Conservation (phyloP, 2,888 invertebrate genomes). For the Synanthedon vespiformis region DNA sequence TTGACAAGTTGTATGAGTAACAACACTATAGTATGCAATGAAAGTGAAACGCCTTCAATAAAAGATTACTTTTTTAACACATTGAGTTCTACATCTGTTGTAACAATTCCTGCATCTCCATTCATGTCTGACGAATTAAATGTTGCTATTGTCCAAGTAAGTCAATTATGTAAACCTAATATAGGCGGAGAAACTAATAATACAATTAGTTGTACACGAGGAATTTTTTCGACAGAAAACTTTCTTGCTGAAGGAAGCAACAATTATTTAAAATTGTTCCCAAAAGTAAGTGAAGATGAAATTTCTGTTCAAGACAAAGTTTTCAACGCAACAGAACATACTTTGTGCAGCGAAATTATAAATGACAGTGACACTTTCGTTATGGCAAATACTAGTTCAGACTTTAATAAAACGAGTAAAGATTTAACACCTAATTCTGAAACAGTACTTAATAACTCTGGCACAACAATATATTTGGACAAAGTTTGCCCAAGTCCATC, state of each 20-base stretch:
- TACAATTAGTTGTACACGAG: not conserved
- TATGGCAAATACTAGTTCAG: constrained; percentile 24
- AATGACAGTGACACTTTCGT: constrained; percentile 13
- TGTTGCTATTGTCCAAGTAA: constrained; percentile 31
- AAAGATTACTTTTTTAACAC: constrained; percentile 10
- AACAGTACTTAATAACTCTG: constrained; percentile 1
- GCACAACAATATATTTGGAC: not conserved
- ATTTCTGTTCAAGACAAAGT: not conserved
- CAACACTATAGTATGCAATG: constrained; percentile 22
- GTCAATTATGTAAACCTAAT: constrained; percentile 8
- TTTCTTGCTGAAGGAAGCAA: not conserved
- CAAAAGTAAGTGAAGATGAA: not conserved
- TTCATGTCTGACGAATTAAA: constrained; percentile 25
- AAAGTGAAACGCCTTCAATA: constrained; percentile 12
- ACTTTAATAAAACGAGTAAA: constrained; percentile 17
- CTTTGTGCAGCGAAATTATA: not conserved
- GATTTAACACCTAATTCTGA: constrained; percentile 16
- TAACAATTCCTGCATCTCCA: constrained; percentile 7
- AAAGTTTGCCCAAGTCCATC: not conserved
- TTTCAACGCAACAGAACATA: not conserved
- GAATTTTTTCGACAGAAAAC: not conserved
- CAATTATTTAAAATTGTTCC: not conserved
- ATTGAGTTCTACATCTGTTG: constrained; percentile 11
- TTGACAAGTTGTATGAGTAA: constrained; percentile 24
- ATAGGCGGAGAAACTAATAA: not conserved